Base-by-base conservation (phyloP, 1,140 invertebrate species). In the Aphaenogaster floridana region DNA sequence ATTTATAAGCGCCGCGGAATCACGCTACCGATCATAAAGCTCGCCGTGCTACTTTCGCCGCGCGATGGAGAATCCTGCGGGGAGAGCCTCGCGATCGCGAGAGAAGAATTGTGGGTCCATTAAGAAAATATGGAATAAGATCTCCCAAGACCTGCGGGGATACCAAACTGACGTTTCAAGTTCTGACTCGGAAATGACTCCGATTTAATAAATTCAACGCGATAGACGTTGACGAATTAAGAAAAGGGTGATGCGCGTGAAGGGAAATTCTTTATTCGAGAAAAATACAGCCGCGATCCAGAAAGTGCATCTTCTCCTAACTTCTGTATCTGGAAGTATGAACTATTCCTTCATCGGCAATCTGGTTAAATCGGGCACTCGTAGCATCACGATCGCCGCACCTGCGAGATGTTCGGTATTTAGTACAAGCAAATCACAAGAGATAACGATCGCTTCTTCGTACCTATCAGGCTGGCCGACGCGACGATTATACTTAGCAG, bases 381-480 rank as follows among this genome's bases (percentile, higher is more conserved):
- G 86, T 21, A 91, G 71, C 54, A 87, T 88, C 15, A 86, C 48
- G 6, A 92, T 34, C 0, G 89, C 72, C 21, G 90, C 86, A 61
- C 91, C 92, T 93, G 74, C 3, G 54, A 91, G 8, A 79, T 76
- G 36, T 39, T 80, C 48, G 7, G 63, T 63, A 28, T 50, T 78
- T 45, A 52, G 1, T 21, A 83, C 1, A 39, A 28, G 39, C 5
- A 48, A 57, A 68, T n/a, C 13, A 5, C 21, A 6, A 57, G 28
- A 4, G 8, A 50, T 68, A 74, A 34, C 61, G 72, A 36, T 85
- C 52, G 57, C 7, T 52, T 45, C 61, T 68, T 79, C 68, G 66
- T 69, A 93, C 93, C 88, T 77, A 93, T 90, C 76, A 92, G 74
- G 61, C 91, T 87, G 77, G 80, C 80, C 45, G 84, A 91, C 45